A percentile compares a stretch with the other conserved stretches of the same genome.
These are phyloP conservation scores for Serinus canaria DNA, from an alignment of 2,113 vertebrate species.

Conservation along the genomic window DNA sequence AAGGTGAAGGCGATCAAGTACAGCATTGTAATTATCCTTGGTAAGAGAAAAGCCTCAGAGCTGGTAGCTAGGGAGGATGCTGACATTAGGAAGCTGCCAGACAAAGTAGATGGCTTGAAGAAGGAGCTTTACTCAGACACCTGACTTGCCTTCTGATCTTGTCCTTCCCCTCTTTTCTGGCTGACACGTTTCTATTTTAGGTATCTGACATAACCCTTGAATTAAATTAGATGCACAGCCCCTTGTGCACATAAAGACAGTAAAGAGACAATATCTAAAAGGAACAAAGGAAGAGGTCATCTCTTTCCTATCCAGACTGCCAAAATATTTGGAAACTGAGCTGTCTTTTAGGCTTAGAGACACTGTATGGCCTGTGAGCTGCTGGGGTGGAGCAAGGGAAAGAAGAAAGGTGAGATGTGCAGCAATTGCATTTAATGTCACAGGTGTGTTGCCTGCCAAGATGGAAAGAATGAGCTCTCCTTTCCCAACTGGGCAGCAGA, in stretches of 20 bases:
- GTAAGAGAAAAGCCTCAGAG: constrained; percentile 56
- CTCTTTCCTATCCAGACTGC: background rate
- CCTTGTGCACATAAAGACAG: background rate
- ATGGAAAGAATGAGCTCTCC: background rate
- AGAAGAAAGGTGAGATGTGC: background rate
- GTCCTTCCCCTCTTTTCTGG: background rate
- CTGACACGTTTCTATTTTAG: background rate
- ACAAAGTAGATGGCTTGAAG: background rate
- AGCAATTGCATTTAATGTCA: background rate
- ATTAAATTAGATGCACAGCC: background rate
- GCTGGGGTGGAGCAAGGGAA: background rate
- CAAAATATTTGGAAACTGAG: background rate
- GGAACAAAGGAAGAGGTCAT: background rate
- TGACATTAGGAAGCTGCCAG: background rate
- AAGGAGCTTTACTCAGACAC: background rate
- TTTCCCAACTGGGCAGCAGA: background rate
- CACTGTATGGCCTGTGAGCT: background rate
- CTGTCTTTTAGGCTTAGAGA: background rate
- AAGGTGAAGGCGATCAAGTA: constrained; percentile 80
- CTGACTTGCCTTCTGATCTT: background rate
- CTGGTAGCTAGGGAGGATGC: background rate
- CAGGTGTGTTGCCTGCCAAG: background rate
- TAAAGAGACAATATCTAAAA: background rate
- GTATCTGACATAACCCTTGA: background rate
- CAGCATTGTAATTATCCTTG: constrained; percentile 73